Evolutionary conservation across 2,888 invertebrate species (phyloP), one percentile per base, ranked within the genome.

Genomic region (Drosophila mimica): DNA sequence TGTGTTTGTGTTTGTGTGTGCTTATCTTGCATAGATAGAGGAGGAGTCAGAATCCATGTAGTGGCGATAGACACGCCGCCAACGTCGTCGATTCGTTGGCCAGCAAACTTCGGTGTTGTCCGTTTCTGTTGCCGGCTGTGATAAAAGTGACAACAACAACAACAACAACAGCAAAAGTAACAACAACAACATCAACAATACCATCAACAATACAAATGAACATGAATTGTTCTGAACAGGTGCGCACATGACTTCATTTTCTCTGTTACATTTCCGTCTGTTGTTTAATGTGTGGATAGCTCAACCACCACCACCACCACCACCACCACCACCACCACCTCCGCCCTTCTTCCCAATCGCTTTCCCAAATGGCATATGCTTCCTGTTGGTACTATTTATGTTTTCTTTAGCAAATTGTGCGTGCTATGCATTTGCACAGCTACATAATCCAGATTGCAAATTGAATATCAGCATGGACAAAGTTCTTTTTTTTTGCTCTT

Each of bases 211-310:
- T 84, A 88, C 89, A 87, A 89, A 86, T 84, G 89, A 86, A 88
- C 87, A 88, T 84, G 89, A 87, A 88, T 84, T 88, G 89, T 82
- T 88, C 70, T 79, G 89, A 81, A 81, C 87, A 89, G 89, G 87
- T 86, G 85, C 84, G 85, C 83, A 86, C 87, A 86, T 87, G 87
- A 88, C 87, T 87, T 87, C 87, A 88, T 87, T 87, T 87, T 76
- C 84, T 76, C 84, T 73, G 79, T 68, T 81, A 82, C 86, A 88
- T 76, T 76, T 76, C 73, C 64, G 54, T 61, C 56, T 71, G 73
- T 63, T 78, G 68, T 77, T 74, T 76, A 76, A 73, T 73, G 73
- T 76, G 56, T 79, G 74, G 58, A 71, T 58, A 64, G 59, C 59
- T 52, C 30, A 2, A 38, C 46, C 20, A 43, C 17, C 31, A 6